Base-by-base conservation (phyloP, 2,888 invertebrate genomes). In the Lasioglossum morio region DNA sequence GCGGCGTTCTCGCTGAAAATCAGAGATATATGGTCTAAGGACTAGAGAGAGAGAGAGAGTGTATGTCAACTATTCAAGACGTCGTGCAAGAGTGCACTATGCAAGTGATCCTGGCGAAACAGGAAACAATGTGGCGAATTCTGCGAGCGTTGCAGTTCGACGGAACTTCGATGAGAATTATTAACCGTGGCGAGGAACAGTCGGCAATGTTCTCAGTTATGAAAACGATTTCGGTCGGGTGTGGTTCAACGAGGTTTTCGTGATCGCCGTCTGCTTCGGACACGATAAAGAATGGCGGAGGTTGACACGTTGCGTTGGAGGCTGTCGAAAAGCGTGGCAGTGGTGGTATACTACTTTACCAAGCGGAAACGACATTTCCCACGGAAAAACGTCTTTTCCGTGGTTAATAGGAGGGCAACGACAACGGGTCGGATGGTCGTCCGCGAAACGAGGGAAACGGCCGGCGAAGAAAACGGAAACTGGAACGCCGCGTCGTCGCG, bases 301-400 rank as follows among this genome's bases (percentile, higher is more conserved):
- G 40, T 72, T 80, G 63, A 34, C 66, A 27, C 60, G 73, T 53
- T 53, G 34, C 57, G 66, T 19, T 3, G 57, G 2, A 30, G 34
- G 34, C 19, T 40, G 37, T 53, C 66, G 72, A 57, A 63, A 57
- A 66, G 60, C 43, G 43, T 76, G 40, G 48, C 10, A 16, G 72
- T 16, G 40, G 63, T 79, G 57, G 34, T 34, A 10, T 4, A 10
- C 34, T 34, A 1, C 8, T 19, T 30, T 23, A 3, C 16, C 19
- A 34, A 19, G 34, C 76, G 77, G 79, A 87, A 79, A 84, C 74
- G 81, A 69, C 79, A 82, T 86, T 87, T 84, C 74, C 72, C 79
- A 77, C 79, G 81, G 81, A 78, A 79, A 87, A 87, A 78, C 75
- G 63, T 77, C 80, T 87, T 84, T 77, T 81, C 79, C 81, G 60